Conservation (phyloP, 2,797 vertebrate genomes). For the Diceros bicornis region DNA sequence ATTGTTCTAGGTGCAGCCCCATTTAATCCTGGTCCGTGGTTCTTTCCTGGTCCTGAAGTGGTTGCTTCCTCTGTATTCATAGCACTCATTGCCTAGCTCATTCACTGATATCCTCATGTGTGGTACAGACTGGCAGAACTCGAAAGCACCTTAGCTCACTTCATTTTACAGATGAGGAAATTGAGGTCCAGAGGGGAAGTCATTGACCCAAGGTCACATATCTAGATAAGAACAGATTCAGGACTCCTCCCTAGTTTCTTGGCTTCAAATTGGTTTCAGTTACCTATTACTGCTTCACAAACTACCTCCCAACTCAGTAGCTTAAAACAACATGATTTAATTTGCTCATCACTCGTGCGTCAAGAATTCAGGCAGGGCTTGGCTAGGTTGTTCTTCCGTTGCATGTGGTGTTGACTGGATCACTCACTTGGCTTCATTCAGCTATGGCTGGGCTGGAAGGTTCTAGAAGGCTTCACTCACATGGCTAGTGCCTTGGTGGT, state of each 20-base stretch:
- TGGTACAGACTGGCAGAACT: neutral
- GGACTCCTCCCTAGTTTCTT: neutral
- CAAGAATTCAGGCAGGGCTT: neutral
- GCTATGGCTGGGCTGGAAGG: neutral
- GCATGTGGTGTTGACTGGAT: neutral
- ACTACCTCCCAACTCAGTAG: neutral
- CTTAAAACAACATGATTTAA: neutral
- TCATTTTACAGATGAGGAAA: conserved; percentile 23
- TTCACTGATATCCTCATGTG: neutral
- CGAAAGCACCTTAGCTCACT: neutral
- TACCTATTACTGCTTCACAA: neutral
- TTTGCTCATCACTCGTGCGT: neutral
- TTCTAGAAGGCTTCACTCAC: neutral
- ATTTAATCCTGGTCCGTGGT: neutral
- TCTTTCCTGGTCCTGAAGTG: too few relatives aligned
- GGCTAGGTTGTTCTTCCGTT: neutral
- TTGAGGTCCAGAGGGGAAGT: conserved; percentile 14
- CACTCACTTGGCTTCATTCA: neutral
- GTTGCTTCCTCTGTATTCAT: neutral
- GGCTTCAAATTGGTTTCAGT: neutral
- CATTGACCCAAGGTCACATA: neutral
- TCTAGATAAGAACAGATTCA: neutral
- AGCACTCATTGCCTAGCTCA: accelerated
- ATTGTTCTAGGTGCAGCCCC: neutral
- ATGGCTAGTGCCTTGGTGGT: neutral